Conservation (phyloP, 2,797 vertebrate species). For the Bucorvus abyssinicus region DNA sequence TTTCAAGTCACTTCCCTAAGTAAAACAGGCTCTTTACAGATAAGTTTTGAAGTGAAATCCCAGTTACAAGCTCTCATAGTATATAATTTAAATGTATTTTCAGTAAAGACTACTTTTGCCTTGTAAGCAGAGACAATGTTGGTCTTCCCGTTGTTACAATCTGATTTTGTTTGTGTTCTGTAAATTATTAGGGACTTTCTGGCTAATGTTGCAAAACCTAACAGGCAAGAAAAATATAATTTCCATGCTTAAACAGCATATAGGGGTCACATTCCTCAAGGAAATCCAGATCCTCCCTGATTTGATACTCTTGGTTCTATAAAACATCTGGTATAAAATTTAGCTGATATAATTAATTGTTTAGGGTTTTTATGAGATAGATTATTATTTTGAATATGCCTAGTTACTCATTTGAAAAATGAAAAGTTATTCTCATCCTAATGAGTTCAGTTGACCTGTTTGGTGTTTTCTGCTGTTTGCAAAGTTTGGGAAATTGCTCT, state of each 20-base stretch:
- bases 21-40: conserved; percentile 9
- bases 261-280: neutral
- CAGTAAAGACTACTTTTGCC: conserved; percentile 15
- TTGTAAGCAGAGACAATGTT: neutral
- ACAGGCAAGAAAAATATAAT: neutral
- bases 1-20: conserved; percentile 34
- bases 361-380: neutral
- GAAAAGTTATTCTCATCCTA: neutral
- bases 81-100: conserved; percentile 51
- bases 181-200: neutral
- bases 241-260: neutral
- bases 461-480: neutral
- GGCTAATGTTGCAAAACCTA: neutral
- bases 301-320: neutral
- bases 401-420: neutral
- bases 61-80: neutral
- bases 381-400: neutral
- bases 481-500: neutral
- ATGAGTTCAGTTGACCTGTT: neutral
- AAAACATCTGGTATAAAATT: neutral
- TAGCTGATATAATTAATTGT: neutral
- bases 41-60: conserved; percentile 29
- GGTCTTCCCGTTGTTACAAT: neutral
- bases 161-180: neutral
- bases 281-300: neutral